These are phyloP conservation scores for Cryptus armator DNA, from an alignment of 2,888 invertebrate genomes.

Conservation along the genomic window DNA sequence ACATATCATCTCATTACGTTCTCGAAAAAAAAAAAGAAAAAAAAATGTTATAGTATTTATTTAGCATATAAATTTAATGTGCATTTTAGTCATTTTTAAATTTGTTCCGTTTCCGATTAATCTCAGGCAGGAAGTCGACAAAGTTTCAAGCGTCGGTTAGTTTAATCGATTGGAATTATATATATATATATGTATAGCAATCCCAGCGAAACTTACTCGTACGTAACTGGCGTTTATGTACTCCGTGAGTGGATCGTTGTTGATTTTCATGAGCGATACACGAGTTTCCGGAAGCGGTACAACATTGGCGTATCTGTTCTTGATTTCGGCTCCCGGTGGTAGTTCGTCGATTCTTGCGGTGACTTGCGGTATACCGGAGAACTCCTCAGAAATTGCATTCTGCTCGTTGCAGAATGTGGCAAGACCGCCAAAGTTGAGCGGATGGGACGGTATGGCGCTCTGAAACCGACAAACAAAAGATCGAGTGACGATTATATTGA, in stretches of 20 bases:
- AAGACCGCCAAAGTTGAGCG: conserved; percentile 92
- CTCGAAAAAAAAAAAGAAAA: no score
- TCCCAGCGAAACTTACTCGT: conserved; percentile 89
- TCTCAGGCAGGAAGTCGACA: no score
- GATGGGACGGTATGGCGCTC: conserved; percentile 88
- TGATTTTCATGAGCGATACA: conserved; percentile 90
- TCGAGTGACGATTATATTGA: background rate
- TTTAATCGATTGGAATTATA: background rate
- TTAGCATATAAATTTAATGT: no score
- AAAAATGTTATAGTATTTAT: no score
- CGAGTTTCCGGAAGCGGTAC: conserved; percentile 96
- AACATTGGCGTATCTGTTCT: conserved; percentile 97
- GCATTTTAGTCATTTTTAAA: no score
- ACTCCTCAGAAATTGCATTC: conserved; percentile 92
- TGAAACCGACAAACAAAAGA: conserved; percentile 67
- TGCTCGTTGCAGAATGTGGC: conserved; percentile 90
- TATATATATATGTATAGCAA: background rate
- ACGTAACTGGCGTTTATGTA: conserved; percentile 98
- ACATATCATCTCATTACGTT: no score
- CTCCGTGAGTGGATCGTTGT: conserved; percentile 92
- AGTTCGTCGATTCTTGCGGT: conserved; percentile 93
- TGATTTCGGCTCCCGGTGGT: conserved; percentile 94
- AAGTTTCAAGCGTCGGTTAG: background rate
- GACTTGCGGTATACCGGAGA: conserved; percentile 92
- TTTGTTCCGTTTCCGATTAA: no score